phyloP scores from a whole-genome alignment of 2,113 vertebrate species.

The Oryzias melastigma region DNA sequence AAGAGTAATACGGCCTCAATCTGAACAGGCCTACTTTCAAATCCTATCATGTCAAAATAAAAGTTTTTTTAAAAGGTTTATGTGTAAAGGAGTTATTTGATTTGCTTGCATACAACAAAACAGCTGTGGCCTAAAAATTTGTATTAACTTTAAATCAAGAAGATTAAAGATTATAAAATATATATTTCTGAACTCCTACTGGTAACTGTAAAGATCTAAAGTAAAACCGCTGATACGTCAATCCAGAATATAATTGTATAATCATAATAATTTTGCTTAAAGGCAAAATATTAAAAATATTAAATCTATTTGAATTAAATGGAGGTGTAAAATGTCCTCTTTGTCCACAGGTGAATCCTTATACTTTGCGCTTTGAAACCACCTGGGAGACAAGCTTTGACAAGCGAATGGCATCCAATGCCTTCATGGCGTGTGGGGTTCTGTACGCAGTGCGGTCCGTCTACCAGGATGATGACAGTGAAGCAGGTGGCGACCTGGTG shows the following conservation, averaged over 20 bases:
- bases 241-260: too few species aligned
- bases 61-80: slow-evolving; percentile 1
- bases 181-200: background rate
- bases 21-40: slow-evolving; percentile 24
- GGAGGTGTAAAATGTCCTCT: background rate
- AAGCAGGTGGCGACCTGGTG: slow-evolving; percentile 86
- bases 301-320: background rate
- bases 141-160: slow-evolving; percentile 1
- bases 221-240: too few species aligned
- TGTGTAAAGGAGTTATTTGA: slow-evolving; percentile 23
- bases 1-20: slow-evolving; percentile 20
- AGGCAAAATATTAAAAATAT: too few species aligned
- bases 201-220: too few species aligned
- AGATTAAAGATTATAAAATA: background rate
- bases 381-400: slow-evolving; percentile 95
- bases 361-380: slow-evolving; percentile 92
- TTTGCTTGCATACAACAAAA: slow-evolving; percentile 9
- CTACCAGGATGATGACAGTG: slow-evolving; percentile 92
- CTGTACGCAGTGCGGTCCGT: slow-evolving; percentile 92
- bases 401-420: slow-evolving; percentile 92
- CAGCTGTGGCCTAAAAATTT: slow-evolving; percentile 7
- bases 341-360: slow-evolving; percentile 84
- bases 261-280: too few species aligned
- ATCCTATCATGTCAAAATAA: slow-evolving; percentile 41
- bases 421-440: slow-evolving; percentile 95